These are phyloP conservation scores for Nephrotoma flavescens DNA, from an alignment of 2,888 invertebrate species.

Conservation along the genomic window DNA sequence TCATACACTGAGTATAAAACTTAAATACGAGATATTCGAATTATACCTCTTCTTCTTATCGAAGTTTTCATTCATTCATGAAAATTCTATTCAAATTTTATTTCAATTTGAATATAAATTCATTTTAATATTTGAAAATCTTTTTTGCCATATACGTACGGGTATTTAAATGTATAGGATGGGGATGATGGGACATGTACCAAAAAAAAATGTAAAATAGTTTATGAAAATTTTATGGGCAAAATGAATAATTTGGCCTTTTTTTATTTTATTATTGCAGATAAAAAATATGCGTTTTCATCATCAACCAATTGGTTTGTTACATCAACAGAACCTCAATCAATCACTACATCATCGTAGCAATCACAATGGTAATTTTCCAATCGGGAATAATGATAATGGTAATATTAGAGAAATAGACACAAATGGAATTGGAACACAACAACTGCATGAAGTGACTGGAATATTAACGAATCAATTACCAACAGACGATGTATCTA, in stretches of 20 bases:
- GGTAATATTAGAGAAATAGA: neutral
- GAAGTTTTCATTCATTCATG: neutral
- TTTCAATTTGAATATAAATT: neutral
- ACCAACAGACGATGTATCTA: neutral
- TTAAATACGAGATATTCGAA: neutral
- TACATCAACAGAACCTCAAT: neutral
- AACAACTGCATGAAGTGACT: neutral
- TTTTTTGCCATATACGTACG: neutral
- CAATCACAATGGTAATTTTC: neutral
- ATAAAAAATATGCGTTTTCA: constrained; percentile 13
- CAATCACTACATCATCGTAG: neutral
- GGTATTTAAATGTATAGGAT: neutral
- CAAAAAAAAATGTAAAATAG: neutral
- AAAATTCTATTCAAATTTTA: neutral
- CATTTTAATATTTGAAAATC: neutral
- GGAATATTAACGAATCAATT: neutral
- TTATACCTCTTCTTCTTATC: neutral
- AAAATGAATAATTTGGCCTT: neutral
- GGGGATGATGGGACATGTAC: neutral
- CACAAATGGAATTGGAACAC: neutral
- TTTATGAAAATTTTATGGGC: neutral
- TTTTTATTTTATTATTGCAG: constrained; percentile 10
- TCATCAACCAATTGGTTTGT: constrained; percentile 11
- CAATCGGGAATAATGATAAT: neutral
- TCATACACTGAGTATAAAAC: neutral